Conservation (phyloP, 2,113 vertebrate species). For the Nerophis lumbriciformis region DNA sequence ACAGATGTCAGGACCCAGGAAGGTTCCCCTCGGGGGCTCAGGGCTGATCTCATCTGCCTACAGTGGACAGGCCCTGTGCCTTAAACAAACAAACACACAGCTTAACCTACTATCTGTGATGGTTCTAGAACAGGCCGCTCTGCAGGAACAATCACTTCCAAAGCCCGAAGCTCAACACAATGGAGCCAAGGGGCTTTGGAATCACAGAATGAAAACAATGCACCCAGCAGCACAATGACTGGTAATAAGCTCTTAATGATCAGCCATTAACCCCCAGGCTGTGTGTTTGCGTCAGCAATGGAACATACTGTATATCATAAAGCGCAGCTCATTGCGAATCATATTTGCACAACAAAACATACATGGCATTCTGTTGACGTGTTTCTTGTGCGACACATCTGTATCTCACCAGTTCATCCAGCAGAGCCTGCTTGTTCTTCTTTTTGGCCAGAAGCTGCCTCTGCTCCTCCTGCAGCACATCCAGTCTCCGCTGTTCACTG, state of each 20-base stretch:
- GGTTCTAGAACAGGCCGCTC: slow-evolving; percentile 52
- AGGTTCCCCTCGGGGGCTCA: slow-evolving; percentile 27
- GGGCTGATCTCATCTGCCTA: slow-evolving; percentile 62
- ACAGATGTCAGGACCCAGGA: slow-evolving; percentile 51
- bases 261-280: slow-evolving; percentile 39
- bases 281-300: slow-evolving; percentile 9
- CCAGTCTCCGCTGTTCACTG: slow-evolving; percentile 80
- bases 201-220: slow-evolving; percentile 65
- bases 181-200: slow-evolving; percentile 62
- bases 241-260: slow-evolving; percentile 68
- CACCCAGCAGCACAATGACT: slow-evolving; percentile 45
- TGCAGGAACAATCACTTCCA: slow-evolving; percentile 63
- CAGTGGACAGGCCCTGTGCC: slow-evolving; percentile 61
- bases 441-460: slow-evolving; percentile 86
- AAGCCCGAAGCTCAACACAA: slow-evolving; percentile 64
- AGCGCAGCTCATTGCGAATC: slow-evolving; percentile 7
- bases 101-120: slow-evolving; percentile 60
- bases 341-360: slow-evolving; percentile 1
- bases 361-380: not conserved
- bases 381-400: slow-evolving; percentile 1
- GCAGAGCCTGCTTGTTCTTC: slow-evolving; percentile 92
- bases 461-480: slow-evolving; percentile 88
- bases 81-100: slow-evolving; percentile 70
- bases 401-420: slow-evolving; percentile 89
- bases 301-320: slow-evolving; percentile 15